Evolutionary conservation across 2,113 vertebrate genomes (phyloP), one percentile per base, ranked within the genome.

Genomic region (Zosterops hypoxanthus): DNA sequence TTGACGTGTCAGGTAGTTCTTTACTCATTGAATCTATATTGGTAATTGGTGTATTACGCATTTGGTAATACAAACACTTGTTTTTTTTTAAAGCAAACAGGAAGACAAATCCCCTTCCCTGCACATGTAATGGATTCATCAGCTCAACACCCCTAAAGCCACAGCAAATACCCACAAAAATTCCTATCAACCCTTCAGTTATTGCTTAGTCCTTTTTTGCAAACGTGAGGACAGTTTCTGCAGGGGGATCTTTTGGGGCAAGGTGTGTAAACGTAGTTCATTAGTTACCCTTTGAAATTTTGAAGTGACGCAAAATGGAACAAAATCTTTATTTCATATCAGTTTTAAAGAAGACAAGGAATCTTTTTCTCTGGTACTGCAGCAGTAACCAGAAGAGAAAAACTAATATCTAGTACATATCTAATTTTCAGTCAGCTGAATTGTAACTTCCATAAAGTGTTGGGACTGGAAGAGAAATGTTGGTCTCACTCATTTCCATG

Each of bases 261-360:
- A 81, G 59, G 47, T 9, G 50, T 92, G 10, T 34, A 71, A 95
- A 33, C 31, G 71, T 6, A 79, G 16, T 2, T 69, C 21, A 42
- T 14, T 13, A 80, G 33, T 75, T 87, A 95, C 15, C 63, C 84
- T n/a, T 96, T 97, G 85, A 85, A 92, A 95, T 91, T 81, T 60
- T 73, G 85, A 95, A 94, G 16, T 34, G 1, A 49, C 2, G 2
- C 17, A 47, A 55, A 73, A 64, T 9, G 14, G 23, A 66, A 28
- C 5, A 60, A 94, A 56, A 36, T 11, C 0, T 71, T 82, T 55
- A 56, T 8, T 52, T 88, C 22, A 8, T 26, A 29, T 46, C 15
- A 73, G 0, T 68, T 71, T 12, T 39, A 39, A 64, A 83, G 50
- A 76, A 22, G 14, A 26, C 3, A 68, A 78, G 5, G 28, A 85